Percentiles rank a stretch among this genome's conserved stretches.
These are phyloP conservation scores for Vandiemenella viatica DNA, from an alignment of 2,888 invertebrate genomes.

Conservation along the genomic window DNA sequence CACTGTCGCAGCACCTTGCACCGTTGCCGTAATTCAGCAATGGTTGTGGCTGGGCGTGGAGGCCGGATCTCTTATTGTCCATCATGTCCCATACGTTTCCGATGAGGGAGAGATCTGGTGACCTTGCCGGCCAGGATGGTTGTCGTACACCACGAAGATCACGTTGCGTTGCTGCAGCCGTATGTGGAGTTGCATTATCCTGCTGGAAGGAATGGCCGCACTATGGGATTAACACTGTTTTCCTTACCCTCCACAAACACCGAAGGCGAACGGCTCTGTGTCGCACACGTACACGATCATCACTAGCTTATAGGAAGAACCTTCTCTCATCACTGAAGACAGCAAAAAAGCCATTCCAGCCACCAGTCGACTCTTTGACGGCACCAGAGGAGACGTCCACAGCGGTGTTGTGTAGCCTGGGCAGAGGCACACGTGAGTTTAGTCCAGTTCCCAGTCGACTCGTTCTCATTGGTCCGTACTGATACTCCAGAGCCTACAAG, in stretches of 20 bases:
- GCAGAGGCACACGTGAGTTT: too few species aligned
- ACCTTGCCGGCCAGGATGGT: neutral
- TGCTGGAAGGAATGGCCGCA: constrained; percentile 1
- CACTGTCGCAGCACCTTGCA: neutral
- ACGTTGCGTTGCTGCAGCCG: neutral
- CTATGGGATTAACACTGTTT: neutral
- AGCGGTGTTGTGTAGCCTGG: neutral
- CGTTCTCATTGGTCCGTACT: neutral
- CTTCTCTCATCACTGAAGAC: neutral
- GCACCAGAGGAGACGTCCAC: too few species aligned
- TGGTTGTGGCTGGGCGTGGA: neutral
- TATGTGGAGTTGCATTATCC: neutral
- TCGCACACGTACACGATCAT: neutral
- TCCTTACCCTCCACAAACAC: neutral
- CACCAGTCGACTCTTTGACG: neutral
- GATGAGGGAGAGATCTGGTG: neutral
- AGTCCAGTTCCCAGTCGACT: neutral
- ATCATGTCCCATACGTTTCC: neutral
- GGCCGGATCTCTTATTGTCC: neutral
- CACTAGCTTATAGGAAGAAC: neutral
- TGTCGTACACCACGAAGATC: neutral
- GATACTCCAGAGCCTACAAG: neutral
- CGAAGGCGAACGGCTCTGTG: neutral
- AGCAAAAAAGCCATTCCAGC: neutral
- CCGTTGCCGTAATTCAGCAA: neutral